Evolutionary conservation across 2,888 invertebrate species (phyloP), one percentile per base, ranked within the genome.

Genomic region (Rutpela maculata): DNA sequence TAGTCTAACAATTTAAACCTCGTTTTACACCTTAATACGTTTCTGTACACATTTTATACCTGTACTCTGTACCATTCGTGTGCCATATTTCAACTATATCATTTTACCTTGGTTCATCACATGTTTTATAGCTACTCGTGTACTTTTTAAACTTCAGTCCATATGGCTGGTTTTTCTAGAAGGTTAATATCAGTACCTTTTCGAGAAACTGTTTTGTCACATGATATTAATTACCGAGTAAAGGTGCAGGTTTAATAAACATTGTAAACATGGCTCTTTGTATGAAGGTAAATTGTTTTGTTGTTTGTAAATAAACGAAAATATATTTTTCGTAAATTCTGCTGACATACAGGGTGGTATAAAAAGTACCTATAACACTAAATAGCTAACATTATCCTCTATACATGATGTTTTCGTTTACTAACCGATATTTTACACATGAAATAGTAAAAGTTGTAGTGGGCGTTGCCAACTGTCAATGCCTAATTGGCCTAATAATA

Each of bases 61-160:
- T 69, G 69, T 62, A 62, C n/a, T 31, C n/a, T 22, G 15, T 63
- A 38, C 43, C 65, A 65, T 65, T 43, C 19, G 57, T 69, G 57
- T 59, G 69, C 57, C 69, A 35, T 59, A 59, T 69, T 69, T 69
- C 69, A 38, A 12, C 17, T 19, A 17, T 57, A 69, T 69, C 35
- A 67, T 67, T 68, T 69, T 69, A 69, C 69, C 69, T 69, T 43
- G 22, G 19, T 43, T 43, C 43, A 22, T 69, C 69, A 69, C 69
- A 59, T 69, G 69, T 35, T 69, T 68, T 68, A 68, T 57, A 19
- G 57, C 56, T 35, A 57, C 35, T 26, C 2, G 26, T 68, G 69
- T 57, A 69, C 57, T 69, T 69, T 69, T 50, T 55, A 50, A 67
- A 50, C 9, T 18, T 22, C 31, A 12, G 69, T 26, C 69, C 69